Evolutionary conservation across 2,113 vertebrate species (phyloP).

Genomic region (Hydropotes inermis): DNA sequence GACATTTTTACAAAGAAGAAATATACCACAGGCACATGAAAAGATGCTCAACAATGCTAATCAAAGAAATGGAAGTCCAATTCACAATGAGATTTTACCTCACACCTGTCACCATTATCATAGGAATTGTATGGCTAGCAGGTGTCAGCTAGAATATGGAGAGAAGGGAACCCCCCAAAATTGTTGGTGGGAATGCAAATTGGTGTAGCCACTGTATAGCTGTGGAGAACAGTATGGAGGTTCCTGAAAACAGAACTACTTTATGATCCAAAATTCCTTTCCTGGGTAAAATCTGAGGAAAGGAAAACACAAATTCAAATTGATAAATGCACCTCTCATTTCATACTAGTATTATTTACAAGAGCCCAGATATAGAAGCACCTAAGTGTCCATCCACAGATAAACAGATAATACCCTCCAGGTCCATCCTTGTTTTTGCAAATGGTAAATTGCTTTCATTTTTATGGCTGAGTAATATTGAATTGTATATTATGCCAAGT

Average conservation of each 20-base stretch:
- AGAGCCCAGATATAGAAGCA: background rate
- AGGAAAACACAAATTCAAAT: background rate
- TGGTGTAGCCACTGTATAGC: background rate
- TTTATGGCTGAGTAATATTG: background rate
- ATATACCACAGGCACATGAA: background rate
- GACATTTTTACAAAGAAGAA: background rate
- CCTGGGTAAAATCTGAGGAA: background rate
- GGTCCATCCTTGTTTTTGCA: background rate
- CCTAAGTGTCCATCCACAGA: background rate
- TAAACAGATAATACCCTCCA: background rate
- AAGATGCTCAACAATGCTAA: background rate
- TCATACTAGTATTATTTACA: background rate
- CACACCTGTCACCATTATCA: background rate
- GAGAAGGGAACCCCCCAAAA: too few relatives aligned
- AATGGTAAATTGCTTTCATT: background rate
- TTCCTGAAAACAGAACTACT: background rate
- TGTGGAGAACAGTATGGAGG: background rate
- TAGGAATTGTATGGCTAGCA: background rate
- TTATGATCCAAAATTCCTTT: background rate
- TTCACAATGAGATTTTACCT: background rate
- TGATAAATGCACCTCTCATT: background rate
- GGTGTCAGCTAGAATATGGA: background rate
- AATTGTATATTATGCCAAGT: background rate
- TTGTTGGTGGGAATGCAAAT: background rate
- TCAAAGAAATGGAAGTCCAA: background rate